phyloP scores from a whole-genome alignment of 1,140 invertebrate genomes.

The Aricia agestis region DNA sequence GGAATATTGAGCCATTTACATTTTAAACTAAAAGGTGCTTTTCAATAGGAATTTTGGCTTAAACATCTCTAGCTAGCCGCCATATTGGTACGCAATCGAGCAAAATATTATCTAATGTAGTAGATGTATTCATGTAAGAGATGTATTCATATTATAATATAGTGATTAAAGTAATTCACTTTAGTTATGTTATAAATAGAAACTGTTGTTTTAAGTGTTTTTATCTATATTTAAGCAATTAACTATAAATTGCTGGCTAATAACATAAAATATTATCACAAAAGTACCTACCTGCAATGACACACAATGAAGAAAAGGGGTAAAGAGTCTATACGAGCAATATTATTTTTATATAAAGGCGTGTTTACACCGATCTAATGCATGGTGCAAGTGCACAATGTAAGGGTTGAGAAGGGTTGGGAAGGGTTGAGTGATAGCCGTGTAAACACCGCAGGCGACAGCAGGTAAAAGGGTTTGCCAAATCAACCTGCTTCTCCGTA shows the following conservation, averaged over 20 bases:
- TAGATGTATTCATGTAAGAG: too few species aligned
- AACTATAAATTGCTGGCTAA: background rate
- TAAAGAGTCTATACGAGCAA: background rate
- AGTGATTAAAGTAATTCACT: too few species aligned
- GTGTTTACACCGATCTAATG: constrained; percentile 17
- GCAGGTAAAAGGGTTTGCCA: constrained; percentile 52
- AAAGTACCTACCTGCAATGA: background rate
- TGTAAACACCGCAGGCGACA: constrained; percentile 73
- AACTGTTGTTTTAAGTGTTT: background rate
- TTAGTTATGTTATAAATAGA: too few species aligned
- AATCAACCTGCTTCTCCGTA: constrained; percentile 6
- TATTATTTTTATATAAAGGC: constrained; percentile 6
- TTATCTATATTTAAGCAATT: background rate
- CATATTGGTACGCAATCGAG: too few species aligned
- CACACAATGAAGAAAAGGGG: background rate
- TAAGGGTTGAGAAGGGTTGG: constrained; percentile 63
- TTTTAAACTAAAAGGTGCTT: background rate
- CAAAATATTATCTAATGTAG: too few species aligned
- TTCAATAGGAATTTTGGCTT: background rate
- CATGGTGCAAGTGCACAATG: constrained; percentile 58
- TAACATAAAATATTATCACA: background rate
- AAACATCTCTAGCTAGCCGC: too few species aligned
- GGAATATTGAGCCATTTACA: background rate
- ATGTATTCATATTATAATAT: too few species aligned
- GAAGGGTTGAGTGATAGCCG: constrained; percentile 53